Evolutionary conservation across 2,888 invertebrate species (phyloP).

Genomic region (Drosophila testacea): DNA sequence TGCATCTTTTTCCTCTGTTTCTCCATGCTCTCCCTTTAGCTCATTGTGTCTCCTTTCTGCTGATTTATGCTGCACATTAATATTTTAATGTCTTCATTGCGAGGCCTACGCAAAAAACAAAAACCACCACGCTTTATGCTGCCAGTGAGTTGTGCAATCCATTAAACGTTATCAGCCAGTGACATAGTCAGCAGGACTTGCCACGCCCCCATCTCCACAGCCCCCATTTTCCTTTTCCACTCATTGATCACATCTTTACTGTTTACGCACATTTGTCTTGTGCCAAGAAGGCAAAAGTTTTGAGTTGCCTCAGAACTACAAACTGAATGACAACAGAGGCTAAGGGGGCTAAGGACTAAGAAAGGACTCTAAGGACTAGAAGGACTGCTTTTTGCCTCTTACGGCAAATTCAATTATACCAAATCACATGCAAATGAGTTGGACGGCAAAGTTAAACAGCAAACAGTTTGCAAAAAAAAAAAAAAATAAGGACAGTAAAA

Average conservation of each 20-base stretch:
- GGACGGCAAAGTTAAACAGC: constrained; percentile 57
- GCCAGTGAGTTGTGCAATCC: constrained; percentile 61
- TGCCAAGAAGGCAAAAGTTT: constrained; percentile 42
- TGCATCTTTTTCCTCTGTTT: not conserved
- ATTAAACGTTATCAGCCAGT: constrained; percentile 75
- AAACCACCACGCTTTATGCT: constrained; percentile 25
- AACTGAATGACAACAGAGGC: constrained; percentile 15
- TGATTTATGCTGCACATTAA: constrained; percentile 79
- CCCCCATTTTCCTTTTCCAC: not conserved
- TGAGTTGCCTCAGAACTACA: constrained; percentile 32
- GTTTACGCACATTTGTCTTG: constrained; percentile 58
- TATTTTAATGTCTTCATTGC: constrained; percentile 81
- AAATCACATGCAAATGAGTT: constrained; percentile 76
- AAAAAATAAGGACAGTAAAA: not conserved
- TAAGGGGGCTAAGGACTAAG: constrained; percentile 3
- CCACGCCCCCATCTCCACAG: not conserved
- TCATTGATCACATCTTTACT: constrained; percentile 12
- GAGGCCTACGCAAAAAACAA: constrained; percentile 53
- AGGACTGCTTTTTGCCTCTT: constrained; percentile 35
- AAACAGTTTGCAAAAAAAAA: constrained; percentile 35
- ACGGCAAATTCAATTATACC: constrained; percentile 69
- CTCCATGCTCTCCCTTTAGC: not conserved
- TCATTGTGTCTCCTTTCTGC: constrained; percentile 13
- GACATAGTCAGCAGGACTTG: constrained; percentile 61
- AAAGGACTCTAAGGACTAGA: constrained; percentile 18